Evolutionary conservation across 2,888 invertebrate genomes (phyloP), one percentile per base, ranked within the genome.

Genomic region (Drosophila koepferae): DNA sequence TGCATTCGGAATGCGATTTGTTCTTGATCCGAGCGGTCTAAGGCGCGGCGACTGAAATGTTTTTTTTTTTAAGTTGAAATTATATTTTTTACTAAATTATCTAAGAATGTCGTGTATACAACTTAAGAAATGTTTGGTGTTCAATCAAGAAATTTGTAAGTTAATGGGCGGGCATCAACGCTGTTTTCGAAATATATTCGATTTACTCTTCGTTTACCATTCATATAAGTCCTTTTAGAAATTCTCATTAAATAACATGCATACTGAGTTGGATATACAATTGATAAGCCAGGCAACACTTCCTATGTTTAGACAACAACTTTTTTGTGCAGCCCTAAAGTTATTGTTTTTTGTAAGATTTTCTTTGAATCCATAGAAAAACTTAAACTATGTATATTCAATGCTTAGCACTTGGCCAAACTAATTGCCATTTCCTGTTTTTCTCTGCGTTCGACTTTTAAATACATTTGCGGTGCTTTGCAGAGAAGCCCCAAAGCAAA

Each of bases 1-100:
- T 74, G 81, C 90, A 7, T 92, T 92, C 54, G 93, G 93, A 12
- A 74, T 93, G 58, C 92, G 92, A 66, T 88, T 93, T 38, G 85
- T 89, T 34, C 70, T 93, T 54, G 92, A 93, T 78, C 93, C 93
- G 2, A 90, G 90, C 64, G 91, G 91, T 0, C 58, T 90, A 10
- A 81, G 81, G 20, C 82, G 90, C 28, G 90, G 85, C 14, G 84
- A 74, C 31, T 91, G 72, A 63, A 2, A 36, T n/a, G 23, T 44
- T 56, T 36, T 43, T 51, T 28, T 70, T 62, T 38, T 14, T 6
- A 51, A 38, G 59, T 63, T 77, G 48, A 49, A 67, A 76, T 78
- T 78, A 46, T 66, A 60, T 72, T 63, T 81, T 75, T 68, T 61
- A 64, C 69, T 49, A 80, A 75, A 75, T 79, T 79, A 31, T 16